phyloP scores from a whole-genome alignment of 2,888 invertebrate genomes.

The Nomada ruficornis region DNA sequence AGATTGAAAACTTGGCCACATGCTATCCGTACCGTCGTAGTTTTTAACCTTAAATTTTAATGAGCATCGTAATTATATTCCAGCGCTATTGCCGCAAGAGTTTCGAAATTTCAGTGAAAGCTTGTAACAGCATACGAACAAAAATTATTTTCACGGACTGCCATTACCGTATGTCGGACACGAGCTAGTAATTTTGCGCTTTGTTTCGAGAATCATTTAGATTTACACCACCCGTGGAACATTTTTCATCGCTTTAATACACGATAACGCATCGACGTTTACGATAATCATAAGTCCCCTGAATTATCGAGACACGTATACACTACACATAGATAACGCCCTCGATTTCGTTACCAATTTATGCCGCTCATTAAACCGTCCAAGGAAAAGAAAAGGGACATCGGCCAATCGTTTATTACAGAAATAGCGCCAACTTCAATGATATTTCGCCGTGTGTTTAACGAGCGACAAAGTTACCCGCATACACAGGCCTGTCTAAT shows the following conservation, averaged over 20 bases:
- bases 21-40: no score
- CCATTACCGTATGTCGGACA: background rate
- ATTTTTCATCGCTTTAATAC: conserved; percentile 4
- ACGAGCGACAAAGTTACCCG: conserved; percentile 4
- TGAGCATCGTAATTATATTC: conserved; percentile 29
- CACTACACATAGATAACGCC: background rate
- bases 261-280: conserved; percentile 16
- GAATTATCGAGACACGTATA: background rate
- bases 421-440: background rate
- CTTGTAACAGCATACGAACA: background rate
- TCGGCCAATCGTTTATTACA: background rate
- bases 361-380: background rate
- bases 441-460: background rate
- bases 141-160: conserved; percentile 19
- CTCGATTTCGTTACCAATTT: conserved; percentile 16
- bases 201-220: background rate
- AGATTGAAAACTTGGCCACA: no score
- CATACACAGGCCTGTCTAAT: background rate
- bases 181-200: background rate
- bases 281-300: background rate
- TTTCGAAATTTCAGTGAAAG: conserved; percentile 31
- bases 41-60: conserved; percentile 28
- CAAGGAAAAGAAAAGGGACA: no score
- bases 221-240: background rate
- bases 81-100: conserved; percentile 8